Evolutionary conservation across 2,797 vertebrate species (phyloP).

Genomic region (Centropyge bicolor): DNA sequence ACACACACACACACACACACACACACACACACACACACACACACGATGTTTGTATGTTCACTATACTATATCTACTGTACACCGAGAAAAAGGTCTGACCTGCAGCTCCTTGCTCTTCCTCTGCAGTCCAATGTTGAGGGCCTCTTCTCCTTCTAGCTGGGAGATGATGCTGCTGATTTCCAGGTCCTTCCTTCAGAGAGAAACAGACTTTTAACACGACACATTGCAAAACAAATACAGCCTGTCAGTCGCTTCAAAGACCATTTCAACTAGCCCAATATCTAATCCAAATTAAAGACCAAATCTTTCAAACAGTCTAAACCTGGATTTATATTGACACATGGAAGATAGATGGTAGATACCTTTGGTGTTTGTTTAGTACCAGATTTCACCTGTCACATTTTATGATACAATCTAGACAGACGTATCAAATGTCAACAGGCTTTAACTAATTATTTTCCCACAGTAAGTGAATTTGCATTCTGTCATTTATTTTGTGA

Average conservation of each 20-base stretch:
- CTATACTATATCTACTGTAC: background rate
- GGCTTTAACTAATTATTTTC: too few relatives aligned
- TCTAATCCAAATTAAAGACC: background rate
- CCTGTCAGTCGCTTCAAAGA: background rate
- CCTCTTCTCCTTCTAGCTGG: constrained; percentile 84
- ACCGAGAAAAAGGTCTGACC: constrained; percentile 70
- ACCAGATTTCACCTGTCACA: background rate
- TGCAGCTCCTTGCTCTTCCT: constrained; percentile 84
- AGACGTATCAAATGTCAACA: too few relatives aligned
- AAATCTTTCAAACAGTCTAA: background rate
- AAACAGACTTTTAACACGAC: constrained; percentile 7
- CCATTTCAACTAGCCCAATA: background rate
- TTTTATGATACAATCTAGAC: too few relatives aligned
- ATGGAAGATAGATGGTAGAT: background rate
- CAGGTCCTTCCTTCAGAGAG: constrained; percentile 82
- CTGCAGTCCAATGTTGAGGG: constrained; percentile 79
- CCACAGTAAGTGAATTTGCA: too few relatives aligned
- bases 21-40: background rate
- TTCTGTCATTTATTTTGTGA: too few relatives aligned
- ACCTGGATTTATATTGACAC: background rate
- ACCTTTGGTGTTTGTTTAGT: background rate
- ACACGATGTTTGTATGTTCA: background rate
- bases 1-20: too few relatives aligned
- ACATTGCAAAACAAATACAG: background rate
- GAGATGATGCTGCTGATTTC: constrained; percentile 83